Base-by-base conservation (phyloP, 2,113 vertebrate genomes). In the Meles meles region DNA sequence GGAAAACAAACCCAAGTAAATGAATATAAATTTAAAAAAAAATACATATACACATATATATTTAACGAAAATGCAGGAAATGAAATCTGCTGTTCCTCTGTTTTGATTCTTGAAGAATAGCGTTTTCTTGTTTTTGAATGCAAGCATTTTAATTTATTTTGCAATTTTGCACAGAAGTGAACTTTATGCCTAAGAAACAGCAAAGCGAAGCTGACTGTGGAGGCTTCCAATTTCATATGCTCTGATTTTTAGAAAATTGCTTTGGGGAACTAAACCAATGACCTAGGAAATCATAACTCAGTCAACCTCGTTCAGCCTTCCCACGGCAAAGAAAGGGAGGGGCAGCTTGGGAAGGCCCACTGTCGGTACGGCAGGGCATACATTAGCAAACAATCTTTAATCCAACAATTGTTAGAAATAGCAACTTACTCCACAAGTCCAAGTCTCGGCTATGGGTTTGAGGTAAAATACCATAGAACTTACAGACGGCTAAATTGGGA, bases 141-240 rank as follows among this genome's bases (percentile, higher is more conserved):
- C 1, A 87, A 93, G 31, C 47, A 65, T 88, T 91, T 93, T 67
- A 29, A 81, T 95, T 71, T 92, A 87, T 84, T 89, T 88, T 95
- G 90, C 72, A 71, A 86, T 93, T 93, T 81, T 90, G 34, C 71
- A 83, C 37, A 90, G 39, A 90, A 94, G 57, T 39, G 14, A 44
- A 88, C 63, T 55, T 52, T 20, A 57, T 31, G 55, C 72, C 83
- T 76, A 20, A 89, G 88, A 80, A 90, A 49, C 1, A 92, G 57
- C 80, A 92, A 77, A 47, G 72, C 27, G 17, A 85, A 74, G 86
- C 77, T 93, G 82, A n/a, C 42, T 79, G 39, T 47, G 13, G 86
- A 89, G 57, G 20, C 37, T 95, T 86, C 88, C 81, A 95, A 59
- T 87, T 93, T 86, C 80, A 55, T 25, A 65, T 34, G 42, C 63